Percentiles rank a stretch among this genome's conserved stretches.
Conservation (phyloP, 2,888 invertebrate genomes). For the Stomorhina lunata region DNA sequence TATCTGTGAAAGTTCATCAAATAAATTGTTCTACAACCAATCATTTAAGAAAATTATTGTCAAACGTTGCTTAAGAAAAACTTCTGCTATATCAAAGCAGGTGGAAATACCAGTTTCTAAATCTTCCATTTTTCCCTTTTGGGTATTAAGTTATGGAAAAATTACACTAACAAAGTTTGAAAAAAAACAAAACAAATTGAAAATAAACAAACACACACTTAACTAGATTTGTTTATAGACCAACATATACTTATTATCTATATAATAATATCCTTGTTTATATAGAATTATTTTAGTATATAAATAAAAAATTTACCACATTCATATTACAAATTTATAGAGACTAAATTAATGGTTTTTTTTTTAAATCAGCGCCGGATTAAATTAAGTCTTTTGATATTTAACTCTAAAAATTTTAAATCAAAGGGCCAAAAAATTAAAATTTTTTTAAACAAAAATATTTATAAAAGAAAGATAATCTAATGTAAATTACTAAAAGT, state of each 20-base stretch:
- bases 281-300: conserved; percentile 17
- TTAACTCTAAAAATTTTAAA: background rate
- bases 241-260: background rate
- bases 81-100: no score
- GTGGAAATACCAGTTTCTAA: no score
- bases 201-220: conserved; percentile 31
- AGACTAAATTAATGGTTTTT: conserved; percentile 32
- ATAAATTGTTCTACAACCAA: no score
- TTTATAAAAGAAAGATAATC: no score
- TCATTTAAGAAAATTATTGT: no score
- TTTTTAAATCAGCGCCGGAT: conserved; percentile 13
- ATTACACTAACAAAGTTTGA: background rate
- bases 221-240: conserved; percentile 48
- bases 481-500: no score
- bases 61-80: no score
- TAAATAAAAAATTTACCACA: conserved; percentile 8
- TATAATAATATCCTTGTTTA: conserved; percentile 13
- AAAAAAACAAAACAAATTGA: background rate
- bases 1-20: no score
- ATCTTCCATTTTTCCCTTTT: no score
- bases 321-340: conserved; percentile 9
- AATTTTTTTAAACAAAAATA: no score
- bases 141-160: no score
- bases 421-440: no score
- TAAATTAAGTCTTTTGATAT: conserved; percentile 34